Base-by-base conservation (phyloP, 2,888 invertebrate genomes). In the Perizoma affinitatum region DNA sequence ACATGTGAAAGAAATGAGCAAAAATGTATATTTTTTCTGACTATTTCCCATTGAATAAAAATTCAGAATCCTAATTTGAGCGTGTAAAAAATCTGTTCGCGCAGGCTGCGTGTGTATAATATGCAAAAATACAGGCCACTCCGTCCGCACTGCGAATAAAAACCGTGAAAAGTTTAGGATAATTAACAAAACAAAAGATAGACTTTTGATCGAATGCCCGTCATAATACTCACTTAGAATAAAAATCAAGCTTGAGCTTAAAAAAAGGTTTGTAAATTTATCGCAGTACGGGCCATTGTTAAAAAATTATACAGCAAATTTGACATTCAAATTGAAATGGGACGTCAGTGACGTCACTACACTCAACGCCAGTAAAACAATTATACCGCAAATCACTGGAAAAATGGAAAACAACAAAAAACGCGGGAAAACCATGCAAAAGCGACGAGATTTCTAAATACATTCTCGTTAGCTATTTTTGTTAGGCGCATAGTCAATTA, bases 301-400 rank as follows among this genome's bases (percentile, higher is more conserved):
- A 71, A 72, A 72, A 75, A 79, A 81, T 80, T 79, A 77, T 78
- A 74, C 79, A 73, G 69, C 45, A 54, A 70, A 68, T 71, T 71
- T 66, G 65, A 54, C 65, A 67, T 70, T 68, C 79, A 82, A 82
- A 83, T 82, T 80, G 78, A 80, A 78, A 82, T 80, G 74, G 78
- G 72, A 77, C 72, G 78, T 76, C 80, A 76, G 56, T 62, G 53
- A 57, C 61, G 61, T 54, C 52, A 58, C 56, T 53, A 73, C 73
- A 71, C 71, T 70, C 65, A 59, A 66, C 68, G 73, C 69, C 75
- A 70, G 78, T 78, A 75, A 79, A 80, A 76, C 78, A 83, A 83
- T 83, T 81, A 82, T 73, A 76, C 76, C 73, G 70, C 72, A 75
- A 80, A 80, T 75, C 75, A 74, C 63, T 67, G 67, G 63, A 63